phyloP scores from a whole-genome alignment of 1,140 invertebrate species.

The Helicoverpa zea region DNA sequence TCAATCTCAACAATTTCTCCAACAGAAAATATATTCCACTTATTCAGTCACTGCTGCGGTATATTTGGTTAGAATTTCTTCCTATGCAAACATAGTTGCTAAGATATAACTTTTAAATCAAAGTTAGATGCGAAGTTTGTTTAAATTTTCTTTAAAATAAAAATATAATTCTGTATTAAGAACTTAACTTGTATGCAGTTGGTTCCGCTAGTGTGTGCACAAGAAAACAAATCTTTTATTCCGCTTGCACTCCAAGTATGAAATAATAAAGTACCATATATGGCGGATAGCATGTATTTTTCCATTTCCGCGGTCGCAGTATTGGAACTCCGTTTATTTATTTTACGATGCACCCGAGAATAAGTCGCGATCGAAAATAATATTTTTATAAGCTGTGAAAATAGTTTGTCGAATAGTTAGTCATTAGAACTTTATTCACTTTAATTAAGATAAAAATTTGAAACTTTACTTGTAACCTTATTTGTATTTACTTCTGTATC shows the following conservation, averaged over 20 bases:
- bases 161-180: conserved; percentile 17
- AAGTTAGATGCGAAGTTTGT: background rate
- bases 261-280: conserved; percentile 48
- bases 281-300: conserved; percentile 44
- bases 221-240: conserved; percentile 45
- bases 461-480: background rate
- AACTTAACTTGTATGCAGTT: conserved; percentile 6
- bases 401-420: conserved; percentile 7
- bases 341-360: conserved; percentile 51
- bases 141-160: background rate
- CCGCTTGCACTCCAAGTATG: conserved; percentile 43
- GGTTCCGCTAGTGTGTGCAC: conserved; percentile 13
- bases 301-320: conserved; percentile 52
- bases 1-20: conserved; percentile 26
- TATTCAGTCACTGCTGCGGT: background rate
- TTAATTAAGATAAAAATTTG: background rate
- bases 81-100: background rate
- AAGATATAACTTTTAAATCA: background rate
- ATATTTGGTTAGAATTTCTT: conserved; percentile 4
- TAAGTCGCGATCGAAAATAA: conserved; percentile 37
- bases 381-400: conserved; percentile 37
- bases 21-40: conserved; percentile 5
- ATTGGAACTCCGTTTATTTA: conserved; percentile 59
- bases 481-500: background rate
- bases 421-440: background rate